Evolutionary conservation across 2,113 vertebrate genomes (phyloP), one percentile per base, ranked within the genome.

Genomic region (Scalopus aquaticus): DNA sequence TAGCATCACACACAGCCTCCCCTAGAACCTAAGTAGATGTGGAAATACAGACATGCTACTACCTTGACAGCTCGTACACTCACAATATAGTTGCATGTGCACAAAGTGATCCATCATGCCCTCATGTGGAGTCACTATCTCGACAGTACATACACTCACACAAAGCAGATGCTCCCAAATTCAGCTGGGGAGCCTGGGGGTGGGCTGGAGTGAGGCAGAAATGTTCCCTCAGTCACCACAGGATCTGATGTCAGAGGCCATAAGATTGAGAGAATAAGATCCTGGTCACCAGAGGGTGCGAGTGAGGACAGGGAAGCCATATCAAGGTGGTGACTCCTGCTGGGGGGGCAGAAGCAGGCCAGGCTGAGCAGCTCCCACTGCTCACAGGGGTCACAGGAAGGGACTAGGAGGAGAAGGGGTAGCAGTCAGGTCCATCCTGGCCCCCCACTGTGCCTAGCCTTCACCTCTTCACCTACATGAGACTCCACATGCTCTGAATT

Each of bases 51-150:
- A 89, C 11, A 79, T 9, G 28, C 2, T 5, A 64, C 30, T 4
- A 49, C 22, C 70, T 15, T 30, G 49, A 76, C 4, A 17, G 39
- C 67, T 32, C 30, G 22, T 10, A 77, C 37, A 37, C 16, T 17
- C 1, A 5, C 12, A 30, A 17, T 13, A 17, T 0, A 28, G 15
- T 12, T 8, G 1, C 22, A 77, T 32, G 72, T 11, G 22, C 6
- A 35, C 69, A 76, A 54, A 84, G 16, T 17, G 12, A 37, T 65
- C 22, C 16, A 51, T 12, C 22, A 28, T 19, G 54, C 24, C 78
- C 24, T 35, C 72, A 46, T 1, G 5, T 5, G 24, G 65, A 93
- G 72, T 46, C 22, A 35, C 46, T n/a, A 44, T 26, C 10, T 88
- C 56, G 15, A n/a, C 7, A 22, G 58, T 13, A 76, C 9, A 69